Evolutionary conservation across 1,140 invertebrate species (phyloP).

Genomic region (Saxidomus purpurata): DNA sequence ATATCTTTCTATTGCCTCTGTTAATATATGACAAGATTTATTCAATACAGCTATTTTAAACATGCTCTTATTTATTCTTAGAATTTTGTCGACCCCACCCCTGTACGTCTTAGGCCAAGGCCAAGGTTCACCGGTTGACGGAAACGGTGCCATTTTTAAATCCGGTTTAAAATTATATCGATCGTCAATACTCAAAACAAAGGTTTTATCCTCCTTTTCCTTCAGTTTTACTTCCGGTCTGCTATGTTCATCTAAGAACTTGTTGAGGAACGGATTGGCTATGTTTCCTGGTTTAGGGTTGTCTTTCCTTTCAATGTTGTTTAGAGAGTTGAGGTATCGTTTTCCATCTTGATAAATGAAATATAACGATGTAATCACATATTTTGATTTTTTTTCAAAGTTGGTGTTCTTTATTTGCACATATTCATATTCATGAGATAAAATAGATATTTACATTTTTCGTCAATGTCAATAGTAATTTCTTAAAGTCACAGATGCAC

Average conservation of each 20-base stretch:
- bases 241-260: constrained; percentile 33
- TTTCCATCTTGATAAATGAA: too few relatives aligned
- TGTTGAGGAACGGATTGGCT: constrained; percentile 7
- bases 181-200: constrained; percentile 33
- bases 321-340: too few relatives aligned
- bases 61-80: not conserved
- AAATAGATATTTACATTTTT: too few relatives aligned
- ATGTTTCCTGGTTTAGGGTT: not conserved
- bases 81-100: constrained; percentile 7
- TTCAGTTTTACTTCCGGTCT: not conserved
- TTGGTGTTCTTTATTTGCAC: too few relatives aligned
- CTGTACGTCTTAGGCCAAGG: constrained; percentile 24
- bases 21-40: constrained; percentile 39
- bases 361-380: too few relatives aligned
- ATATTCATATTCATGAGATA: too few relatives aligned
- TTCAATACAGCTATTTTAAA: constrained; percentile 22
- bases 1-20: constrained; percentile 42
- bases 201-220: not conserved
- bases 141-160: constrained; percentile 38
- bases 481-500: too few relatives aligned
- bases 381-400: too few relatives aligned
- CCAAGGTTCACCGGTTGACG: constrained; percentile 58
- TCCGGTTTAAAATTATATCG: constrained; percentile 41
- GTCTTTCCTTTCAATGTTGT: too few relatives aligned
- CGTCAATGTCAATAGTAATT: too few relatives aligned